Base-by-base conservation (phyloP, 2,113 vertebrate genomes). In the Phrynocephalus versicolor region DNA sequence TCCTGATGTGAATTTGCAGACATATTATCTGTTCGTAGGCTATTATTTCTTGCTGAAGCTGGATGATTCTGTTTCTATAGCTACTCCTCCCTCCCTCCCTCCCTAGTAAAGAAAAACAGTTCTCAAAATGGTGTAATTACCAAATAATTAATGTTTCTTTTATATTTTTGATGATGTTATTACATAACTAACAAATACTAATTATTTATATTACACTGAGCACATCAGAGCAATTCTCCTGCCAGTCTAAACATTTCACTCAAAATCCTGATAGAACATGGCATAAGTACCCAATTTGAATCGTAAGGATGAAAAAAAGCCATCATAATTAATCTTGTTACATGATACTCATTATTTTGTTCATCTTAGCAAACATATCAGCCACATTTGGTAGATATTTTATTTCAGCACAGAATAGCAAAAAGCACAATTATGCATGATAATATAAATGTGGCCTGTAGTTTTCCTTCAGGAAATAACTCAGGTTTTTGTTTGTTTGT, bases 401-500 rank as follows among this genome's bases (percentile, higher is more conserved):
- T 30, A 87, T 85, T 93, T 94, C 84, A 91, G 95, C 85, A 70
- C 3, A 62, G 21, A 62, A 62, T 5, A 27, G 1, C 10, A 30
- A 67, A 90, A 69, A 72, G 19, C 88, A 92, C 77, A 92, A 85
- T 90, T 94, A 89, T 85, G 19, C 83, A 93, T 91, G 94, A 90
- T 89, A 94, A 92, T 94, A 93, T 91, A 93, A 94, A 91, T 94
- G 89, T 95, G 90, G 95, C 89, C 82, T 90, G 91, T 83, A 90
- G 88, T 95, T 96, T 96, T 95, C 94, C 94, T 96, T 92, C 85
- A 96, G 92, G 94, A 96, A 87, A 93, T 93, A 95, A 51, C 88
- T 95, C 86, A 88, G 89, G 85, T 95, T 96, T 95, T 91, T 93
- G 93, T n/a, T n/a, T n/a, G n/a, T n/a, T n/a, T n/a, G n/a, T n/a